Evolutionary conservation across 2,797 vertebrate species (phyloP).

Genomic region (Galago senegalensis): DNA sequence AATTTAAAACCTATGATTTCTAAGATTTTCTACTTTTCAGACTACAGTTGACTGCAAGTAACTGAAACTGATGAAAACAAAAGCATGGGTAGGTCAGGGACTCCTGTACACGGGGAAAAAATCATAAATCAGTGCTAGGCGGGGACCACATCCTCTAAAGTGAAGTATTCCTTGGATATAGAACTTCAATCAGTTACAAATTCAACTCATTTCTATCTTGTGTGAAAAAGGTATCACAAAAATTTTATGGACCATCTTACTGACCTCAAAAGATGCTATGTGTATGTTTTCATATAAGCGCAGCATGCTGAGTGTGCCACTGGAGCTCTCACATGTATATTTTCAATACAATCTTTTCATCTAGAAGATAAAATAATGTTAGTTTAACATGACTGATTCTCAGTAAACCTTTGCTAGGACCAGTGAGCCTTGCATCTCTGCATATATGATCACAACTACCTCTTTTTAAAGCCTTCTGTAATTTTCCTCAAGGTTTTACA

Average conservation of each 20-base stretch:
- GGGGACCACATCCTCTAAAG: neutral
- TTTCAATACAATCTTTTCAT: constrained; percentile 19
- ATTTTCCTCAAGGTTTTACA: constrained; percentile 1
- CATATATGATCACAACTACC: neutral
- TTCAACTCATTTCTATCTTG: constrained; percentile 11
- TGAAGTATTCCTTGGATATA: neutral
- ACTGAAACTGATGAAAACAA: neutral
- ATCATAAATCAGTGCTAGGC: neutral
- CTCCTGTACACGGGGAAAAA: neutral
- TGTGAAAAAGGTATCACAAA: constrained; percentile 41
- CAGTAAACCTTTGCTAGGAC: neutral
- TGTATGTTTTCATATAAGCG: neutral
- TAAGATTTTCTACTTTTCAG: neutral
- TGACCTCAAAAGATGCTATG: neutral
- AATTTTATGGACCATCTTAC: neutral
- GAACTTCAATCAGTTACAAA: neutral
- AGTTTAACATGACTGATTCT: neutral
- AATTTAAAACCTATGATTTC: neutral
- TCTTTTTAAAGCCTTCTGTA: neutral
- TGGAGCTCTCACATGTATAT: neutral
- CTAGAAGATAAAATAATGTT: neutral
- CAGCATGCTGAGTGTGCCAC: no score
- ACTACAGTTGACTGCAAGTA: neutral
- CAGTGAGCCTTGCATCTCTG: neutral
- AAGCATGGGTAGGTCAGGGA: neutral